phyloP scores from a whole-genome alignment of 1,140 invertebrate genomes.

The Wasmannia auropunctata region DNA sequence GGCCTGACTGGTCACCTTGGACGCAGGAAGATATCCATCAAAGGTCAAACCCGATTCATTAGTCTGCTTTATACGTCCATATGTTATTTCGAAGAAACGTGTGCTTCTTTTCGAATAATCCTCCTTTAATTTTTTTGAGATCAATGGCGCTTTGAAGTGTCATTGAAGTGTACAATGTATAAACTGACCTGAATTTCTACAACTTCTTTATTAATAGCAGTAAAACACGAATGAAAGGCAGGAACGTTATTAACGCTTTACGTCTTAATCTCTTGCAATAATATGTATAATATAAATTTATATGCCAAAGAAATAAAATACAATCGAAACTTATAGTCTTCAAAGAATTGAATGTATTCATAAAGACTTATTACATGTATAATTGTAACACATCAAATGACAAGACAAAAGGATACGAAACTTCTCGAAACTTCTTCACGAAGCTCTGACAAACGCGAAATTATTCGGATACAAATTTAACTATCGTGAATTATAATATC shows the following conservation, averaged over 20 bases:
- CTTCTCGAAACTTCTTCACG: no score
- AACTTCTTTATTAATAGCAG: not conserved
- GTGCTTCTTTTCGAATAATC: conserved; percentile 7
- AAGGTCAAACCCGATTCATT: conserved; percentile 74
- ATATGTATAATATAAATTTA: no score
- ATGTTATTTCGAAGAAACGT: conserved; percentile 30
- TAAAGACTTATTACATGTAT: not conserved
- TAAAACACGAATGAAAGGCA: not conserved
- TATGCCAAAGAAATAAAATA: not conserved
- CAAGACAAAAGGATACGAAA: no score
- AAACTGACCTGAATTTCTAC: not conserved
- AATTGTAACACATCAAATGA: not conserved
- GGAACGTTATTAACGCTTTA: not conserved
- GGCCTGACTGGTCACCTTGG: conserved; percentile 48
- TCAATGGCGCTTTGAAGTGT: not conserved
- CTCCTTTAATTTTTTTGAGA: not conserved
- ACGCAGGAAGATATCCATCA: conserved; percentile 63
- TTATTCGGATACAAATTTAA: not conserved
- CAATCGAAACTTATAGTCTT: not conserved
- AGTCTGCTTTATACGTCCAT: conserved; percentile 22
- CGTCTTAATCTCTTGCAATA: not conserved
- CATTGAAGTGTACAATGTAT: not conserved
- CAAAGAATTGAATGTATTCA: not conserved
- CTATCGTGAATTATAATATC: not conserved
- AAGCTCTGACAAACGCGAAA: not conserved